Conservation (phyloP, 2,113 vertebrate genomes). For the Pogona vitticeps region DNA sequence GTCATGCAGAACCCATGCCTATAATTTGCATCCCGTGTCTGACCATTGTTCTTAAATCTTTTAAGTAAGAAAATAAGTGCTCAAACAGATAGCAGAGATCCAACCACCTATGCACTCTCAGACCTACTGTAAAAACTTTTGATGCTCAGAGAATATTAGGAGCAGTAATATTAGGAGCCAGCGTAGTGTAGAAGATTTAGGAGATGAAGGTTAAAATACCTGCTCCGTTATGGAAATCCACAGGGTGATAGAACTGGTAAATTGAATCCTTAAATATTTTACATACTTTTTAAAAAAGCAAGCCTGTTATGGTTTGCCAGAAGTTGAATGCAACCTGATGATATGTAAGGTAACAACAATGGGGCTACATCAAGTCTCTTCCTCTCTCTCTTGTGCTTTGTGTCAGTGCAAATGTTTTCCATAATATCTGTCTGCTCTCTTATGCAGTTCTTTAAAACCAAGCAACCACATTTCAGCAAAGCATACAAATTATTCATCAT, state of each 20-base stretch:
- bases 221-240: too few species aligned
- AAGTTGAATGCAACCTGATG: not conserved
- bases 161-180: too few species aligned
- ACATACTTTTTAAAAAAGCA: too few species aligned
- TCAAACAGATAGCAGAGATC: too few species aligned
- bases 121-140: too few species aligned
- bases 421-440: not conserved
- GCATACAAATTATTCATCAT: not conserved
- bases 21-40: not conserved
- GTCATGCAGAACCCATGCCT: not conserved
- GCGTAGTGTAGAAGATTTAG: too few species aligned
- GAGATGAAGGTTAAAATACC: too few species aligned
- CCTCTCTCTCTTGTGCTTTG: not conserved
- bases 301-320: too few species aligned
- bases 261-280: too few species aligned
- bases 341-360: not conserved
- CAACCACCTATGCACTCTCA: too few species aligned
- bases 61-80: not conserved
- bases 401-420: not conserved
- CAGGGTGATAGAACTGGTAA: too few species aligned
- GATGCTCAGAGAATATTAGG: too few species aligned
- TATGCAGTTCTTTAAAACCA: conserved; percentile 31
- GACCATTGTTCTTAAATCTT: not conserved
- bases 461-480: conserved; percentile 12
- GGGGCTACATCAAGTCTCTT: not conserved